Conservation (phyloP, 2,113 vertebrate species). For the Poecilia latipinna region DNA sequence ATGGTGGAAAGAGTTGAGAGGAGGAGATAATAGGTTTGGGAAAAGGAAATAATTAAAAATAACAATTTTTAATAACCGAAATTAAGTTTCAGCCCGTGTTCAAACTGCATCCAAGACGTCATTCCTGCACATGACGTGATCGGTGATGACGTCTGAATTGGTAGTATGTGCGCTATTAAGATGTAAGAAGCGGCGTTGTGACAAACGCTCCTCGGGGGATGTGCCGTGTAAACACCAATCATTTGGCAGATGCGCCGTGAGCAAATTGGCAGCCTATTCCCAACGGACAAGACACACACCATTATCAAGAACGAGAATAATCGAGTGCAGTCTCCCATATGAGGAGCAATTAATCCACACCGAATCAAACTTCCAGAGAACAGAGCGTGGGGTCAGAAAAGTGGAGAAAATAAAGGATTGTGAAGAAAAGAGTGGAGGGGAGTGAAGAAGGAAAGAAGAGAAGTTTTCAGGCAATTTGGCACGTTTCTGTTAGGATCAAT, state of each 20-base stretch:
- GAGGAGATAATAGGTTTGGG: slow-evolving; percentile 48
- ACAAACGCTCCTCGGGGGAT: slow-evolving; percentile 81
- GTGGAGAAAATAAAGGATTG: slow-evolving; percentile 7
- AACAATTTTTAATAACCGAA: not conserved
- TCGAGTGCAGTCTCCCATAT: slow-evolving; percentile 82
- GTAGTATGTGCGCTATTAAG: slow-evolving; percentile 76
- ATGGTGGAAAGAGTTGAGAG: slow-evolving; percentile 39
- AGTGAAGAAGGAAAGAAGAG: slow-evolving; percentile 2
- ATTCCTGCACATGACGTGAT: slow-evolving; percentile 8
- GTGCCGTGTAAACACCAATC: slow-evolving; percentile 85
- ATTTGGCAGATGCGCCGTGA: slow-evolving; percentile 84
- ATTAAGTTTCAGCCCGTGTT: not conserved
- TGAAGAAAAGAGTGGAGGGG: not conserved
- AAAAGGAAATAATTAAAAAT: slow-evolving; percentile 32
- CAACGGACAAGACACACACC: slow-evolving; percentile 77
- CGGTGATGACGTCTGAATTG: slow-evolving; percentile 31
- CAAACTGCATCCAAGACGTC: not conserved
- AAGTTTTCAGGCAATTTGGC: slow-evolving; percentile 6
- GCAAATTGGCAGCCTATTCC: slow-evolving; percentile 83
- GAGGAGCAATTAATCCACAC: slow-evolving; percentile 85
- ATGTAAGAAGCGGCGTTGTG: slow-evolving; percentile 80
- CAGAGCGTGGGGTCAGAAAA: slow-evolving; percentile 40
- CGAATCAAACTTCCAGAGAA: slow-evolving; percentile 76
- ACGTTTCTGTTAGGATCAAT: slow-evolving; percentile 12
- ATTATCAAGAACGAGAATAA: slow-evolving; percentile 87